These are phyloP conservation scores for Elanoides forficatus DNA, from an alignment of 2,113 vertebrate species.

Conservation along the genomic window DNA sequence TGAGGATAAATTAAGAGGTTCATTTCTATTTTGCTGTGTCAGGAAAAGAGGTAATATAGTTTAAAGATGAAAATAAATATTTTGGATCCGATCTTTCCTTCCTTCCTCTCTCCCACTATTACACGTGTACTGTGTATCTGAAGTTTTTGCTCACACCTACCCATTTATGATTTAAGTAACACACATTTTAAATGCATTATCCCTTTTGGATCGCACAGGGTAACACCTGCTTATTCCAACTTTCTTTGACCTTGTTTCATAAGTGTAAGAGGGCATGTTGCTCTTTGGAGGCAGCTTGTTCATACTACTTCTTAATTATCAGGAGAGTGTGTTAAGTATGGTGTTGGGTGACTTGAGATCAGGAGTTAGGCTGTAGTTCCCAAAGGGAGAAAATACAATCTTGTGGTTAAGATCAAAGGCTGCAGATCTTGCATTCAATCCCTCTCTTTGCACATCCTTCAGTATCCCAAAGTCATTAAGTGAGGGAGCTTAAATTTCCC, in stretches of 20 bases:
- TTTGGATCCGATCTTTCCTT: neutral
- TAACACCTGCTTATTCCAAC: neutral
- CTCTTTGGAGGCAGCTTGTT: neutral
- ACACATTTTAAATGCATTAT: neutral
- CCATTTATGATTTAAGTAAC: neutral
- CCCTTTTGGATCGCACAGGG: neutral
- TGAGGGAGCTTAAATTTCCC: constrained; percentile 3
- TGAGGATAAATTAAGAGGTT: neutral
- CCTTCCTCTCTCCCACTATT: neutral
- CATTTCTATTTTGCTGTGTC: neutral
- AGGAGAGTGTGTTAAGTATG: neutral
- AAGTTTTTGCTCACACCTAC: neutral
- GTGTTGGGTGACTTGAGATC: neutral
- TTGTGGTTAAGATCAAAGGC: neutral
- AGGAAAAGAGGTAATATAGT: neutral
- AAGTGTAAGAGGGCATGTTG: neutral
- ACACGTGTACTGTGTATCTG: neutral
- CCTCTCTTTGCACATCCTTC: neutral
- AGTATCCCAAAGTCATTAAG: neutral
- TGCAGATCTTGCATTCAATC: neutral
- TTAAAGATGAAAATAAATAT: neutral
- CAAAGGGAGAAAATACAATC: neutral
- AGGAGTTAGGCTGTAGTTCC: neutral
- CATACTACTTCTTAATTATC: neutral
- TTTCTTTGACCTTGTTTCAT: neutral